A percentile compares a stretch with the other conserved stretches of the same genome.
phyloP scores from a whole-genome alignment of 2,888 invertebrate genomes.

The Metopia argyrocephala region DNA sequence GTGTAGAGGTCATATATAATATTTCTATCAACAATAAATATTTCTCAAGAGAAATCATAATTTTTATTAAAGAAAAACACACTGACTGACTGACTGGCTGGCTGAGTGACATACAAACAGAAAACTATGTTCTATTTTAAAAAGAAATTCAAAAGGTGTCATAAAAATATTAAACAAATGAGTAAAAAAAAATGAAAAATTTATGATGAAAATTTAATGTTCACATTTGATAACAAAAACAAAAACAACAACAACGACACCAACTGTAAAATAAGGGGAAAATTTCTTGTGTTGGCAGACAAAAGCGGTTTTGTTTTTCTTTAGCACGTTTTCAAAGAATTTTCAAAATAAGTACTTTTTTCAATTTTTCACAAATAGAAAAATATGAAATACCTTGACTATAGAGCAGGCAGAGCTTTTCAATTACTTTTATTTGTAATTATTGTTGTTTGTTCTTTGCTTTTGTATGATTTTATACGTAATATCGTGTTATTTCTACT shows the following conservation, averaged over 20 bases:
- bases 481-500: conserved; percentile 14
- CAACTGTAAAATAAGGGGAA: background rate
- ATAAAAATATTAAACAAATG: background rate
- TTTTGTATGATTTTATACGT: background rate
- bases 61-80: background rate
- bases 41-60: too few relatives aligned
- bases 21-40: too few relatives aligned
- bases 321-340: conserved; percentile 43
- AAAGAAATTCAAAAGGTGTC: conserved; percentile 35
- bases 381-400: conserved; percentile 51
- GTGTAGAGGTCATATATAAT: too few relatives aligned
- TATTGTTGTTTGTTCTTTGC: background rate
- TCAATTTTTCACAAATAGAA: background rate
- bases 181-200: background rate
- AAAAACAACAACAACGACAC: background rate
- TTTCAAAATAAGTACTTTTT: background rate
- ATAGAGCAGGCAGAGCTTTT: conserved; percentile 2
- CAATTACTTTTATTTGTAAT: background rate
- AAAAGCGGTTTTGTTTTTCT: background rate
- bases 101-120: background rate
- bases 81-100: background rate
- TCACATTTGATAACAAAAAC: conserved; percentile 11
- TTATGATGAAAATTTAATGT: conserved; percentile 40
- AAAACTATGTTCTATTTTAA: background rate
- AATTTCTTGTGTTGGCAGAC: conserved; percentile 13